These are phyloP conservation scores for Toxotes chatareus DNA, from an alignment of 2,113 vertebrate species.

Conservation along the genomic window DNA sequence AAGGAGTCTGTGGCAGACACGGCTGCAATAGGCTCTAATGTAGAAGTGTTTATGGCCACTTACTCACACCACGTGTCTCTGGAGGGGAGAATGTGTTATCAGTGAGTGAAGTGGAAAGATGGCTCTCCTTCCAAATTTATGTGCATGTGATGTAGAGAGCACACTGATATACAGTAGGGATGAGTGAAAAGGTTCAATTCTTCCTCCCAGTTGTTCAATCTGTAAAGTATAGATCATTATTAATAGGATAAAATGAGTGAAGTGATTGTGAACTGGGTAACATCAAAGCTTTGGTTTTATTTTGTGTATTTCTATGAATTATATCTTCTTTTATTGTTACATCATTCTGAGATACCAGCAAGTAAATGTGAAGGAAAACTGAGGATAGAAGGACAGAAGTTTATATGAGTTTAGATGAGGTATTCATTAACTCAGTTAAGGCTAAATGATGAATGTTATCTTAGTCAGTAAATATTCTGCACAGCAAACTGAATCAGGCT, in stretches of 20 bases:
- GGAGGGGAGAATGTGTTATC: background rate
- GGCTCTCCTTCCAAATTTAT: background rate
- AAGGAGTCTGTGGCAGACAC: slow-evolving; percentile 19
- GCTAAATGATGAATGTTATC: slow-evolving; percentile 3
- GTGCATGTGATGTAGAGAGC: slow-evolving; percentile 5
- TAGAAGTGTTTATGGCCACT: slow-evolving; percentile 27
- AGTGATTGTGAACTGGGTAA: background rate
- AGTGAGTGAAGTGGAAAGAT: background rate
- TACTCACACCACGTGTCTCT: slow-evolving; percentile 36
- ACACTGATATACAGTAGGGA: background rate
- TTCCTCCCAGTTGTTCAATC: background rate
- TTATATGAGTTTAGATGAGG: background rate
- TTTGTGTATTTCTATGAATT: background rate
- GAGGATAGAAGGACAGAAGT: background rate
- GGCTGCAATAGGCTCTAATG: slow-evolving; percentile 13
- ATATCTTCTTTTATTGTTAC: background rate
- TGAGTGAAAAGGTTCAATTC: background rate
- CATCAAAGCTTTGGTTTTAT: background rate
- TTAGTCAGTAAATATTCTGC: background rate
- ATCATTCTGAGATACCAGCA: background rate
- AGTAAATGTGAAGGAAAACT: background rate
- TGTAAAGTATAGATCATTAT: background rate
- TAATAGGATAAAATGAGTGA: background rate
- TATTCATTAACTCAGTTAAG: slow-evolving; percentile 4
- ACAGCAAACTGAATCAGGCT: no score